Evolutionary conservation across 2,797 vertebrate species (phyloP), one percentile per base, ranked within the genome.

Genomic region (Sebastes cheni): DNA sequence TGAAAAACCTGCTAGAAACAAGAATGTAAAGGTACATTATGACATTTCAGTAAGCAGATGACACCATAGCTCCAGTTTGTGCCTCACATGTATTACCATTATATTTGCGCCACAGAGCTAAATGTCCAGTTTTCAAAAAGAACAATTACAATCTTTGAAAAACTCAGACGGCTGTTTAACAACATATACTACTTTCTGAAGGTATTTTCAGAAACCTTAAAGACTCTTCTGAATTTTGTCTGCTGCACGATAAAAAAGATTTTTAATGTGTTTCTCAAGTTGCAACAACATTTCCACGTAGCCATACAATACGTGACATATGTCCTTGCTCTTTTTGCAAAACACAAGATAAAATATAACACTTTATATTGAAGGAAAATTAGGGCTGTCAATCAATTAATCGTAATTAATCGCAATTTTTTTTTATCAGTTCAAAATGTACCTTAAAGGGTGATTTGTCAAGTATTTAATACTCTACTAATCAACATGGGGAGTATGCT

Each of bases 31-130:
- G 62, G 18, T 55, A 36, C 32, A 36, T 55, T 29, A 13, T 80
- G 27, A 65, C 39, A 29, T n/a, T 73, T 39, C 5, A 56, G 10
- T 74, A 23, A 55, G 27, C 2, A 52, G 61, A 67, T 67, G 75
- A 30, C 50, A 55, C 61, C 22, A 20, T 46, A 80, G 29, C 16
- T 30, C 30, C 27, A 60, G 68, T 77, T 67, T 68, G 56, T 52
- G 50, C 50, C 56, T 18, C 42, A 42, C n/a, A 29, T 27, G 4
- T 59, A 36, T 18, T 59, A 60, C 20, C 69, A 39, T 78, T 23
- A 64, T 52, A 72, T 77, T 72, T 11, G 72, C 69, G 52, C 75
- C 65, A 73, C 60, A 73, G 11, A 46, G 23, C 25, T 68, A 60
- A 62, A 59, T 6, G 29, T 65, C 54, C 1, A 9, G 16, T 58